phyloP scores from a whole-genome alignment of 2,888 invertebrate species.

The Parnassius orleans region DNA sequence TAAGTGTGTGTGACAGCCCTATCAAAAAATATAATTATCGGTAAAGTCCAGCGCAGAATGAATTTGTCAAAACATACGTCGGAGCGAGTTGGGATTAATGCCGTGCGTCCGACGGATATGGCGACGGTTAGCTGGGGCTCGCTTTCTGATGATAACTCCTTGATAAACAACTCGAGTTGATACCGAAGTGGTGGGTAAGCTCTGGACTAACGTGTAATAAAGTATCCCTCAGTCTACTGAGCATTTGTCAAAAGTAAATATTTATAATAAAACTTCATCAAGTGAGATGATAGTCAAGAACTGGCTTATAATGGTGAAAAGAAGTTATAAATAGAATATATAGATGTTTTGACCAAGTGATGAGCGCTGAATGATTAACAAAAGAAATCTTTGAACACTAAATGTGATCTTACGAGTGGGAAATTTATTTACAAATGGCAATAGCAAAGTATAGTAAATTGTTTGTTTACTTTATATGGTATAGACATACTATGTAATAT shows the following conservation, averaged over 20 bases:
- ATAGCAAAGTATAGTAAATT: no score
- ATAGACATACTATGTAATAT: no score
- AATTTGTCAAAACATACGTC: conserved; percentile 77
- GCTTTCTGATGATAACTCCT: conserved; percentile 19
- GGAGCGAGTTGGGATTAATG: conserved; percentile 29
- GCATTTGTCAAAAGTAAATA: background rate
- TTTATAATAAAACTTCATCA: no score
- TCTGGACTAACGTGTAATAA: background rate
- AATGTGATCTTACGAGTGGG: no score
- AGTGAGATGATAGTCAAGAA: no score
- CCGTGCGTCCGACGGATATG: background rate
- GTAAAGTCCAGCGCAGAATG: conserved; percentile 62
- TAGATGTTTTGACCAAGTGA: no score
- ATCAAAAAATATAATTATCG: conserved; percentile 59
- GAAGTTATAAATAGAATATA: no score
- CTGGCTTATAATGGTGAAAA: no score
- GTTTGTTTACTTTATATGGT: no score
- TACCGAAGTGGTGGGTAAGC: conserved; percentile 1
- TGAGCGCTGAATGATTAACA: no score
- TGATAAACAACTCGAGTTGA: background rate
- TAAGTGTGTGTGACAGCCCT: conserved; percentile 50
- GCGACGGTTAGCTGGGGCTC: background rate
- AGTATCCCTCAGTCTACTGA: background rate
- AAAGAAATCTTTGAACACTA: no score
- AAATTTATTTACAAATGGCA: no score